These are phyloP conservation scores for Eurytoma adleriae DNA, from an alignment of 2,888 invertebrate species.

Conservation along the genomic window DNA sequence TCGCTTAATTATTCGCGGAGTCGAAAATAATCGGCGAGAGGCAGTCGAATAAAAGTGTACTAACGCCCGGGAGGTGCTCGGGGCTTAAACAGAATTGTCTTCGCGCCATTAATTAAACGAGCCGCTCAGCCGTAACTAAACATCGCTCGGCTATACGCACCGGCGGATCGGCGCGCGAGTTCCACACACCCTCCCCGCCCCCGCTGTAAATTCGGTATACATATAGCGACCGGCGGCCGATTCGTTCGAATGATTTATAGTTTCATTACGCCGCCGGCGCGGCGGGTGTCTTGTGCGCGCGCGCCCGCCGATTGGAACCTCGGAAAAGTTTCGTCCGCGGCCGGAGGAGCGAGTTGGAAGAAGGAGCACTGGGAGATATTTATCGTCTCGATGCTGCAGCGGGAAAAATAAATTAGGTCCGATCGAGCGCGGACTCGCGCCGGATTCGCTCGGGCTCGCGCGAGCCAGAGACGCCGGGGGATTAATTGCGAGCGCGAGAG, in stretches of 20 bases:
- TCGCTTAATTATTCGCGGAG: background rate
- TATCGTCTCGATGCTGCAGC: constrained; percentile 33
- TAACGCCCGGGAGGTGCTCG: background rate
- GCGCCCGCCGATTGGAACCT: constrained; percentile 4
- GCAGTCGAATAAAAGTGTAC: constrained; percentile 33
- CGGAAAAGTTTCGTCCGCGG: constrained; percentile 28
- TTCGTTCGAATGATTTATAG: constrained; percentile 53
- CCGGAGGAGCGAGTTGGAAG: background rate
- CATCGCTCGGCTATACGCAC: constrained; percentile 11
- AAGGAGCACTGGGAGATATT: constrained; percentile 29
- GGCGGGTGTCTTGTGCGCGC: background rate
- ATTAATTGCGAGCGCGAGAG: too few species aligned
- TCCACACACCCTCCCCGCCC: background rate
- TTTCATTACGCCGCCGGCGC: constrained; percentile 44
- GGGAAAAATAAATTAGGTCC: constrained; percentile 12
- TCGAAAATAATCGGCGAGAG: background rate
- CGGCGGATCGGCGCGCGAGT: background rate
- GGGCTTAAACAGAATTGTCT: constrained; percentile 32
- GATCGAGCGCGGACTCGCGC: background rate
- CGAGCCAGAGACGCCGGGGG: too few species aligned
- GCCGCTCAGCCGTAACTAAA: constrained; percentile 45
- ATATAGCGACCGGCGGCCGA: constrained; percentile 6
- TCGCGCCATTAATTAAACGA: constrained; percentile 57
- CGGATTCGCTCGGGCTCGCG: too few species aligned
- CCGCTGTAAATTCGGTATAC: background rate